A percentile compares a stretch with the other conserved stretches of the same genome.
Evolutionary conservation across 2,113 vertebrate species (phyloP).

Genomic region (Symphodus melops): DNA sequence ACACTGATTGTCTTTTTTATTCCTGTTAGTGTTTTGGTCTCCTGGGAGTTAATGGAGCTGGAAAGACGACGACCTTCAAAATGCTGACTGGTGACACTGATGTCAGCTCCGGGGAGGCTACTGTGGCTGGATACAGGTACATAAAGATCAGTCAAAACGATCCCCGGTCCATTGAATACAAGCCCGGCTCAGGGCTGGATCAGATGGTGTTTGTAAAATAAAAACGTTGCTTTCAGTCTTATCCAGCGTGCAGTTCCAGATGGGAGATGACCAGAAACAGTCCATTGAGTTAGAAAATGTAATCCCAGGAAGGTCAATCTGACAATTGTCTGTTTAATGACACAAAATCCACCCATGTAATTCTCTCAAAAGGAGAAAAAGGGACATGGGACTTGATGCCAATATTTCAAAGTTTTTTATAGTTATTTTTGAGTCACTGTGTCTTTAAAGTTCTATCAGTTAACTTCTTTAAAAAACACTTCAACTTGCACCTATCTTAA

Average conservation of each 20-base stretch:
- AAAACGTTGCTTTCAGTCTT: slow-evolving; percentile 15
- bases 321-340: slow-evolving; percentile 17
- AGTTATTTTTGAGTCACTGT: background rate
- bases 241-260: slow-evolving; percentile 24
- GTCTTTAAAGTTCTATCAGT: no score
- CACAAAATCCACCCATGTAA: slow-evolving; percentile 15
- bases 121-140: slow-evolving; percentile 91
- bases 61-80: slow-evolving; percentile 97
- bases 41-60: slow-evolving; percentile 95
- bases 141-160: background rate
- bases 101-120: slow-evolving; percentile 91
- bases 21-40: slow-evolving; percentile 93
- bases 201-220: background rate
- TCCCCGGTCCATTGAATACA: slow-evolving; percentile 4
- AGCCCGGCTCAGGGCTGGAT: slow-evolving; percentile 2
- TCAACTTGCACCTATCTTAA: no score
- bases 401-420: background rate
- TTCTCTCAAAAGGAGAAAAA: background rate
- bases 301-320: slow-evolving; percentile 30
- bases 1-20: slow-evolving; percentile 30
- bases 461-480: no score
- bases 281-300: slow-evolving; percentile 29
- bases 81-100: slow-evolving; percentile 95
- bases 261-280: slow-evolving; percentile 13
- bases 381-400: background rate